Percentiles rank a stretch among this genome's conserved stretches.
Conservation (phyloP, 2,888 invertebrate species). For the Cheilosia vulpina region DNA sequence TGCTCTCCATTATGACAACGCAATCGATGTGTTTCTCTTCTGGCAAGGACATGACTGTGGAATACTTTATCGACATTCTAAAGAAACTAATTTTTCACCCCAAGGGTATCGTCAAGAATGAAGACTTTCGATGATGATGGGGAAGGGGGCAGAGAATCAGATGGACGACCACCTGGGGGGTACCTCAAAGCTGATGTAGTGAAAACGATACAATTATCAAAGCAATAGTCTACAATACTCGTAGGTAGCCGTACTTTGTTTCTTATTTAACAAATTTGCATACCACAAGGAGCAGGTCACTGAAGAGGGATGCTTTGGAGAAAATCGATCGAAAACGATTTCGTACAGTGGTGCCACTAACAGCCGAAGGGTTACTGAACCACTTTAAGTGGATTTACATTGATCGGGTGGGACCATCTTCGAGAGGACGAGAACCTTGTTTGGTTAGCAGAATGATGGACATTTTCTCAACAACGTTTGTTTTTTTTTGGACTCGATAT, state of each 20-base stretch:
- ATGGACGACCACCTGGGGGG: conserved; percentile 17
- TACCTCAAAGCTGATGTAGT: conserved; percentile 8
- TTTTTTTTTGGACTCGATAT: too few relatives aligned
- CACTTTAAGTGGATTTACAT: neutral
- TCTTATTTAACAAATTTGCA: neutral
- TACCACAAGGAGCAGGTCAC: conserved; percentile 21
- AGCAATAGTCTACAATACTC: neutral
- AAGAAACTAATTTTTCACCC: conserved; percentile 37
- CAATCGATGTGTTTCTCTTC: conserved; percentile 1
- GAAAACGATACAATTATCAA: conserved; percentile 10
- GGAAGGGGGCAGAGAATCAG: neutral
- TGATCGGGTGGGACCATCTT: neutral
- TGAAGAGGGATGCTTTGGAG: neutral
- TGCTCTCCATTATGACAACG: conserved; percentile 15
- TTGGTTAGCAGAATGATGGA: too few relatives aligned
- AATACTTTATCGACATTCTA: conserved; percentile 3
- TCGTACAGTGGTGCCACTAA: conserved; percentile 10
- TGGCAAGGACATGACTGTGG: conserved; percentile 27
- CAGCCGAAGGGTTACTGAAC: neutral
- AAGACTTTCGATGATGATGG: neutral
- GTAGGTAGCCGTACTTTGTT: conserved; percentile 2
- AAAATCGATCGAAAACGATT: neutral
- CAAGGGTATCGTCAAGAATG: conserved; percentile 19
- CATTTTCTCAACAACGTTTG: too few relatives aligned
- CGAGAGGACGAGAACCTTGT: too few relatives aligned